Evolutionary conservation across 2,797 vertebrate species (phyloP), one percentile per base, ranked within the genome.

Genomic region (Onychomys leucogaster): DNA sequence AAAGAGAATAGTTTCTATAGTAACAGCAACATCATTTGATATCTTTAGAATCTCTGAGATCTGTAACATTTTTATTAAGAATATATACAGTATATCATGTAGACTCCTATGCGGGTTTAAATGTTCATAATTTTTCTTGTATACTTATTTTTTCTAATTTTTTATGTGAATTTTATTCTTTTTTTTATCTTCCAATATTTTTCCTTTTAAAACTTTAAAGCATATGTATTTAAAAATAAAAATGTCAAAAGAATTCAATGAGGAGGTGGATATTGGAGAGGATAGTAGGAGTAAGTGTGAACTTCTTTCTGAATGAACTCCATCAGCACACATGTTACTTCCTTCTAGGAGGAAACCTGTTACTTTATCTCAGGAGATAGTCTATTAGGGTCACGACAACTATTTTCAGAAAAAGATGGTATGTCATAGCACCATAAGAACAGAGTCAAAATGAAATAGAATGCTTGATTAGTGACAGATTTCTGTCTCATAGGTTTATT

Each of bases 1-100:
- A 98, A 97, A 97, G 97, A 98, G 92, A 98, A 98, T 97, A 97
- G 98, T 98, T 98, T 95, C 98, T 98, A 98, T 98, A 98, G 98
- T 97, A 98, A 98, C 98, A 97, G 97, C 95, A 95, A 94, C 96
- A 97, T 98, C 97, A 97, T 97, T 96, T 97, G 97, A 93, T 98
- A 95, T 98, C 95, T 98, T 98, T 98, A 96, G 94, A 97, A 95
- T 98, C 93, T 97, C 96, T 96, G 97, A 97, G 93, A 96, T 98
- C 96, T 89, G 89, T 95, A 98, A 97, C 92, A 98, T 89, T 98
- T 98, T 95, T 97, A 98, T 97, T 98, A 97, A 97, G 97, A 98
- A 94, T 92, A 37, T 95, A 65, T 16, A 23, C 0, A 83, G 34
- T 95, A 6, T 98, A 77, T 91, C 0, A 69, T 67, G 21, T 94